These are phyloP conservation scores for Sarcophaga variegata DNA, from an alignment of 2,888 invertebrate genomes.

Conservation along the genomic window DNA sequence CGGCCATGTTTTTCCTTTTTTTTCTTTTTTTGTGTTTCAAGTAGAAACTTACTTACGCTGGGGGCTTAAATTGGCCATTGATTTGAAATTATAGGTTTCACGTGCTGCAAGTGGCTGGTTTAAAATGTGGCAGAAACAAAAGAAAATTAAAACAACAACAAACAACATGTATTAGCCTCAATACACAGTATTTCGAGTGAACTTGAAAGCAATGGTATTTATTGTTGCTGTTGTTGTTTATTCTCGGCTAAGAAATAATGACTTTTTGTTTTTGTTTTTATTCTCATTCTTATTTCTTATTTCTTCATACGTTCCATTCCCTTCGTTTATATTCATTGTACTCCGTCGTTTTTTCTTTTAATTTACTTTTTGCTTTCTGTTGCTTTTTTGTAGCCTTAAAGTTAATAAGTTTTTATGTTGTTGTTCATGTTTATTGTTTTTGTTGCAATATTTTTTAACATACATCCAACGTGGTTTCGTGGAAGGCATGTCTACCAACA, in stretches of 20 bases:
- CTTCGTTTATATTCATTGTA: slow-evolving; percentile 24
- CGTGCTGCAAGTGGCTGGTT: slow-evolving; percentile 33
- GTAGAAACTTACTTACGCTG: slow-evolving; percentile 75
- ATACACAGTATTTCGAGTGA: background rate
- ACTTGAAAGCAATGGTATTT: background rate
- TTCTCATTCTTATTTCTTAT: background rate
- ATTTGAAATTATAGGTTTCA: slow-evolving; percentile 82
- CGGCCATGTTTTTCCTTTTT: background rate
- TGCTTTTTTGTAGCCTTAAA: slow-evolving; percentile 34
- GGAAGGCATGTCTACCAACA: background rate
- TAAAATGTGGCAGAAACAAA: background rate
- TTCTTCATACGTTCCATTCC: background rate
- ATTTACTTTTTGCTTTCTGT: background rate
- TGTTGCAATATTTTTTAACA: slow-evolving; percentile 17
- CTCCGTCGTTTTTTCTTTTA: slow-evolving; percentile 42
- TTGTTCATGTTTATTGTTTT: slow-evolving; percentile 42
- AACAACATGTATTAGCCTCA: background rate
- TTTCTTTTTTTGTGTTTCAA: background rate
- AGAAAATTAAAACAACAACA: background rate
- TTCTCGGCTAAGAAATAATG: slow-evolving; percentile 7
- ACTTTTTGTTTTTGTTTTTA: slow-evolving; percentile 2
- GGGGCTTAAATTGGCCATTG: slow-evolving; percentile 82
- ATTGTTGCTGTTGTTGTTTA: slow-evolving; percentile 51
- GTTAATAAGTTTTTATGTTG: slow-evolving; percentile 63
- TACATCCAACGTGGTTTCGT: slow-evolving; percentile 22